Evolutionary conservation across 2,888 invertebrate species (phyloP).

Genomic region (Exephanes ischioxanthus): DNA sequence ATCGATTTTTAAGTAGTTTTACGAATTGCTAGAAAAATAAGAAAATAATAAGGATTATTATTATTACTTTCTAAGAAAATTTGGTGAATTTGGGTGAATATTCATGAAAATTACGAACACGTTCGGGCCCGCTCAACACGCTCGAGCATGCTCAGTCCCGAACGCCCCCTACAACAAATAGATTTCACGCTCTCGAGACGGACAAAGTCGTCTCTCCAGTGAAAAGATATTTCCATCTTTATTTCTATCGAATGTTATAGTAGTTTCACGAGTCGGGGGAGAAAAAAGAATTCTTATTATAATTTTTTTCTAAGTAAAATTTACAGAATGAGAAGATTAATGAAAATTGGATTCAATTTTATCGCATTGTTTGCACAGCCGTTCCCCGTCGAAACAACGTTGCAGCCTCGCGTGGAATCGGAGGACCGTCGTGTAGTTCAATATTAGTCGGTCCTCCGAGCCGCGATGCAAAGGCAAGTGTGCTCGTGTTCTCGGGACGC

Average conservation of each 20-base stretch:
- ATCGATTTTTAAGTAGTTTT: not conserved
- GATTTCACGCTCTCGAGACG: not conserved
- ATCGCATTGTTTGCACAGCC: not conserved
- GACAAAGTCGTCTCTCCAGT: not conserved
- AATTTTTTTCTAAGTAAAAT: too few species aligned
- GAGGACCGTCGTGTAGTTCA: not conserved
- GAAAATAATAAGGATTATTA: not conserved
- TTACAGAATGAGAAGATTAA: too few species aligned
- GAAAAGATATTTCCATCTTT: not conserved
- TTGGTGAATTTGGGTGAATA: too few species aligned
- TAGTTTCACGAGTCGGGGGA: not conserved
- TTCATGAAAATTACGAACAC: too few species aligned
- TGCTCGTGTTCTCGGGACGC: conserved; percentile 33
- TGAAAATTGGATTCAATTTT: not conserved
- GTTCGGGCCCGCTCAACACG: too few species aligned
- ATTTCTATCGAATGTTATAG: not conserved
- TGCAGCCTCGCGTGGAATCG: conserved; percentile 1
- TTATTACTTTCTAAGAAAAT: too few species aligned
- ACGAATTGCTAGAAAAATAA: not conserved
- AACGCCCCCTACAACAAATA: not conserved
- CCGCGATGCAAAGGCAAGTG: conserved; percentile 14
- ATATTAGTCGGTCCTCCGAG: conserved; percentile 24
- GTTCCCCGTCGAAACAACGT: not conserved
- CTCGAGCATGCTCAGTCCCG: too few species aligned
- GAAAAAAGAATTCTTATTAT: not conserved